Conservation (phyloP, 2,113 vertebrate genomes). For the Calidris pugnax region DNA sequence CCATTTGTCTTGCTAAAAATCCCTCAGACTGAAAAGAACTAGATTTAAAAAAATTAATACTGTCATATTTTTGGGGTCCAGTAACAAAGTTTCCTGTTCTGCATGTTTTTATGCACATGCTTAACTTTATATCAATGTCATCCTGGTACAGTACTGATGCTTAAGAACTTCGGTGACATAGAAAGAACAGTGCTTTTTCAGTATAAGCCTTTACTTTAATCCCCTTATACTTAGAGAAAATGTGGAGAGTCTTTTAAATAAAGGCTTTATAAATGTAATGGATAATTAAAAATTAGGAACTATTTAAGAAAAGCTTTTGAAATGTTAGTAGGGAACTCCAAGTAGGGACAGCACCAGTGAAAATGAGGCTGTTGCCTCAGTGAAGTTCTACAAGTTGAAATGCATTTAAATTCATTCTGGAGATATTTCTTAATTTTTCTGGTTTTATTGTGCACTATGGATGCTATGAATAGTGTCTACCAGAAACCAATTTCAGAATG, state of each 20-base stretch:
- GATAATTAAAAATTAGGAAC: background rate
- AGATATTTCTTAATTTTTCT: background rate
- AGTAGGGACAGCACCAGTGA: background rate
- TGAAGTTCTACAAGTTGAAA: background rate
- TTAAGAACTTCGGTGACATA: background rate
- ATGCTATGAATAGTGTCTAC: background rate
- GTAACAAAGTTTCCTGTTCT: background rate
- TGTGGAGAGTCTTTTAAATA: background rate
- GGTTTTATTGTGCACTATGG: background rate
- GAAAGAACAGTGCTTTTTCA: background rate
- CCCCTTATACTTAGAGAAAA: background rate
- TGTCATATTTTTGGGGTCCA: background rate
- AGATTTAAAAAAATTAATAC: background rate
- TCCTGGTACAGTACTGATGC: background rate
- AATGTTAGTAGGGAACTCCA: background rate
- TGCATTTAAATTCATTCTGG: background rate
- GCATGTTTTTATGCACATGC: background rate
- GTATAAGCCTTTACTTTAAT: background rate
- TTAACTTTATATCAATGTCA: background rate
- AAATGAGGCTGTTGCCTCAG: background rate
- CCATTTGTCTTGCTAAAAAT: background rate
- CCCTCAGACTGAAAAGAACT: background rate
- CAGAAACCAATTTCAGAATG: background rate
- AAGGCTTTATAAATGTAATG: background rate
- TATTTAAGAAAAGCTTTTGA: background rate